Evolutionary conservation across 64 coral and sea anemone genomes (phyloP), one percentile per base, ranked within the genome.

Genomic region (Platygyra sinensis): DNA sequence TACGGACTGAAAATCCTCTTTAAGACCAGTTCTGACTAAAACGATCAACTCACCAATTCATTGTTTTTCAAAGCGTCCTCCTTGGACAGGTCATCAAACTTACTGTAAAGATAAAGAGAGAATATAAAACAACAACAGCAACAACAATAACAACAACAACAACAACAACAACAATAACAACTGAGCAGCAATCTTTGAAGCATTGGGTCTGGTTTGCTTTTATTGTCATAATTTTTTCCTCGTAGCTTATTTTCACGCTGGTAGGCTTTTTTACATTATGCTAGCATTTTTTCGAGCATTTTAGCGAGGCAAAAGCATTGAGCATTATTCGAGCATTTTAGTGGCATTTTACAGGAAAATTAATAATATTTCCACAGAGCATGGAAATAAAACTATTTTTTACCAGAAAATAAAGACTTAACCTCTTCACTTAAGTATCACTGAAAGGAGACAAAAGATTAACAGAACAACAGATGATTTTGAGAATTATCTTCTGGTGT

Each of bases 301-400:
- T 76, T 49, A 76, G 74, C 49, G 32, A 76, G 74, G 74, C 74
- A 76, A 46, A 76, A 76, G 33, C 74, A 42, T 76, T 76, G 74
- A 82, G 79, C 79, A 82, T 87, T 73, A 52, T 87, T 87, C 72
- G 72, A 73, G 72, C 85, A 87, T 87, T 74, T 87, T 72, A 72
- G 71, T 72, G 67, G 72, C 20, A 75, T 74, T 87, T 31, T 87
- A 5, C 67, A 9, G 74, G 62, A 64, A 64, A 64, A 64, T 64
- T 54, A n/a, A n/a, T n/a, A n/a, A n/a, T n/a, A n/a, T n/a, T n/a
- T n/a, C n/a, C n/a, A n/a, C n/a, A n/a, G n/a, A n/a, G n/a, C n/a
- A n/a, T n/a, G n/a, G n/a, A n/a, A n/a, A n/a, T n/a, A n/a, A n/a
- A n/a, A n/a, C n/a, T n/a, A n/a, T n/a, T n/a, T n/a, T n/a, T n/a